Evolutionary conservation across 2,113 vertebrate species (phyloP).

Genomic region (Piprites chloris): DNA sequence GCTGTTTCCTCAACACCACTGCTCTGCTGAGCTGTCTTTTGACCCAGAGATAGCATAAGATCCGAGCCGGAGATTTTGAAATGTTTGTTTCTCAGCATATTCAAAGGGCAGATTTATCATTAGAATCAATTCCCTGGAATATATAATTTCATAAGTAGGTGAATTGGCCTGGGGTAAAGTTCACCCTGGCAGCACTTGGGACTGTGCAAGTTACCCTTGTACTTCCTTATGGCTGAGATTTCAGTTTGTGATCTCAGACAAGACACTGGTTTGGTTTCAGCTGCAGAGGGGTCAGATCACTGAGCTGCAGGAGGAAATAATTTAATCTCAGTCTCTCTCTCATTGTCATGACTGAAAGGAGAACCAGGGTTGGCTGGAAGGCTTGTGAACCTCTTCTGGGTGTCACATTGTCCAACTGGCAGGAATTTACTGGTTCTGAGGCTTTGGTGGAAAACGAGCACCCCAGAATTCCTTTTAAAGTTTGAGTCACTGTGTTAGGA

Average conservation of each 20-base stretch:
- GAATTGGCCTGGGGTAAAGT: conserved; percentile 38
- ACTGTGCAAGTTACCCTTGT: conserved; percentile 3
- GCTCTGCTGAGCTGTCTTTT: neutral
- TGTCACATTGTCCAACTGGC: neutral
- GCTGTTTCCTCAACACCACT: neutral
- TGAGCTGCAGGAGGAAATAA: neutral
- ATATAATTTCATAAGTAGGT: conserved; percentile 36
- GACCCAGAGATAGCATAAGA: conserved; percentile 5
- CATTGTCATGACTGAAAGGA: neutral
- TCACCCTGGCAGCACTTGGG: neutral
- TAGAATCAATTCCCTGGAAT: neutral
- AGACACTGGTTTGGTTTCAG: neutral
- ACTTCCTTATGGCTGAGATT: neutral
- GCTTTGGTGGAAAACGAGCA: neutral
- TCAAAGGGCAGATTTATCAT: conserved; percentile 38
- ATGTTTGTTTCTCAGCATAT: neutral
- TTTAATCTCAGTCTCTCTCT: neutral
- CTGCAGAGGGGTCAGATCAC: neutral
- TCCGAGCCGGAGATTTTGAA: neutral
- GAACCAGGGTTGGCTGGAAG: neutral
- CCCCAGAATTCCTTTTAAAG: neutral
- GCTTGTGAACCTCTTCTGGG: neutral
- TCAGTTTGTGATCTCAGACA: neutral
- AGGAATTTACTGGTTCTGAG: neutral
- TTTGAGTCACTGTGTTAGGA: neutral